Percentiles rank a stretch among this genome's conserved stretches.
These are phyloP conservation scores for Caligus rogercresseyi DNA, from an alignment of 1,140 invertebrate genomes.

Conservation along the genomic window DNA sequence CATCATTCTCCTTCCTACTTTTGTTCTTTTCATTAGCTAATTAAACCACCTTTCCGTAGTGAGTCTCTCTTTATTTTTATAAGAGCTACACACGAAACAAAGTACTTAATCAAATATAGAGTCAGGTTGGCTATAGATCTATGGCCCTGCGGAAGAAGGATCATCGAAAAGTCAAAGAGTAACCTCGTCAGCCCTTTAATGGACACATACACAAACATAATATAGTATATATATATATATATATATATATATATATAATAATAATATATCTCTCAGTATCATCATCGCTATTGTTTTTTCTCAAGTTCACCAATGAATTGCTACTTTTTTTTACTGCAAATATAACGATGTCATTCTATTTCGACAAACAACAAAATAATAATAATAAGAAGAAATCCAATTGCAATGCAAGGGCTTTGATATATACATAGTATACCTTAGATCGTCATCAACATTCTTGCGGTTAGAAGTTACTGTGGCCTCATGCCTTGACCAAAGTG, in stretches of 20 bases:
- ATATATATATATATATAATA: background rate
- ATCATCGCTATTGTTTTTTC: no score
- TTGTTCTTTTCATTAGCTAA: background rate
- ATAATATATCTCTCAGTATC: no score
- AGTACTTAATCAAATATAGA: background rate
- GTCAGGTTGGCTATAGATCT: background rate
- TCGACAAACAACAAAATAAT: no score
- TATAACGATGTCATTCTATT: no score
- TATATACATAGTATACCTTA: background rate
- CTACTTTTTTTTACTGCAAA: no score
- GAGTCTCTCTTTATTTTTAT: background rate
- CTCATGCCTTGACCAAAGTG: no score
- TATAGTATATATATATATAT: background rate
- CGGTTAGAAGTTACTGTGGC: no score
- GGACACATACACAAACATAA: no score
- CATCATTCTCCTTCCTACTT: background rate
- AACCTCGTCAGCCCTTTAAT: no score
- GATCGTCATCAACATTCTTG: background rate
- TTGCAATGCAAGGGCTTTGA: background rate
- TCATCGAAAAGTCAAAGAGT: no score
- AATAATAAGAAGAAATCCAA: no score
- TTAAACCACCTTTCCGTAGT: background rate
- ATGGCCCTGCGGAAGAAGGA: background rate
- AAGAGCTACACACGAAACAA: background rate
- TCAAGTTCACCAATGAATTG: background rate